Evolutionary conservation across 2,888 invertebrate genomes (phyloP), one percentile per base, ranked within the genome.

Genomic region (Pachymerium ferrugineum): DNA sequence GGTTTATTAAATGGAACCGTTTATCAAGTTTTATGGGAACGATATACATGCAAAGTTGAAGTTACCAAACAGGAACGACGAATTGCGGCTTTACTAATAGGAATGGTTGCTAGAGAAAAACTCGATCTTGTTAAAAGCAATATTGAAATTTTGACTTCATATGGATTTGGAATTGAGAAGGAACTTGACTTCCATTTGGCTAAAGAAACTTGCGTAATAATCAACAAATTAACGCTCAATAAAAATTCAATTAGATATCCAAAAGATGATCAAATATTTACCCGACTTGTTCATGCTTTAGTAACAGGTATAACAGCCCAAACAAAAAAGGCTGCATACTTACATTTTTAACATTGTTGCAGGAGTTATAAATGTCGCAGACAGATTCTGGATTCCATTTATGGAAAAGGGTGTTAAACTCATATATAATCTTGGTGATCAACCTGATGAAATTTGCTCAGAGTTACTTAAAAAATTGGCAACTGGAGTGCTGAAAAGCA

Each of bases 11-110:
- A 33, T 47, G 38, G 12, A 31, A 76, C 75, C 71, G 80, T 83
- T 16, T 79, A 81, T 68, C 81, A 93, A 86, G 88, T 92, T 12
- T 85, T 96, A 75, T 96, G 94, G 90, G 91, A 94, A 82, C 89
- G 89, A 79, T 93, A 92, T 80, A 87, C 92, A 0, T 78, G 79
- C 77, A 86, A 90, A 80, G 85, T 88, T 12, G 87, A 89, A 47
- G 87, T 88, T 2, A 89, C 90, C 0, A 88, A 88, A 0, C 86
- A 87, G 54, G 90, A 93, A 76, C 89, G 92, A 73, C 86, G 89
- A 73, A 87, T 89, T 0, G 90, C 94, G 0, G 83, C 93, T 3
- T 86, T 90, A 74, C 81, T 97, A 0, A 85, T 97, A 1, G 88
- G 90, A 14, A 93, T 96, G 91, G 87, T 87, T 35, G 88, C 90